These are phyloP conservation scores for Diuraphis noxia DNA, from an alignment of 1,140 invertebrate species.

Conservation along the genomic window DNA sequence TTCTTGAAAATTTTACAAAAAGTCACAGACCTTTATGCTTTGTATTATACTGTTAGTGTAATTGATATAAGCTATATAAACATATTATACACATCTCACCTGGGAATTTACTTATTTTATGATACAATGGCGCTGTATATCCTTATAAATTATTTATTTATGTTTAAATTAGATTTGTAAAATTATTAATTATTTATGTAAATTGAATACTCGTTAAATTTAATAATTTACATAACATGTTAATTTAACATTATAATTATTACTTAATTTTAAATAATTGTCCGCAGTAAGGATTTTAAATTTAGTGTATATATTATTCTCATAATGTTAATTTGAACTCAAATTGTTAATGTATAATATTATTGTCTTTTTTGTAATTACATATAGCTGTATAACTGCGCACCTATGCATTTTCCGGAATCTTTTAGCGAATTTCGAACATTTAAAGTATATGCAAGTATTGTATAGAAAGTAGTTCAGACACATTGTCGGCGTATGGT, in stretches of 20 bases:
- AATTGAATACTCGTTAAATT: background rate
- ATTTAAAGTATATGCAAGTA: background rate
- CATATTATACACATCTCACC: background rate
- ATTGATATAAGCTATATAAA: background rate
- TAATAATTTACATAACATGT: background rate
- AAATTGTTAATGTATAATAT: background rate
- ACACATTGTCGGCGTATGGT: background rate
- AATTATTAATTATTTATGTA: background rate
- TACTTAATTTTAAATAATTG: background rate
- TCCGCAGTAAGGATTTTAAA: background rate
- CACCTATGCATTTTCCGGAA: background rate
- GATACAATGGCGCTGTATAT: background rate
- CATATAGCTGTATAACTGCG: background rate
- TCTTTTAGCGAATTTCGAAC: background rate
- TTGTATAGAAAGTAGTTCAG: background rate
- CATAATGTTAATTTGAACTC: background rate
- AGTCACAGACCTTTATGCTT: too few relatives aligned
- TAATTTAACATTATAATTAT: background rate
- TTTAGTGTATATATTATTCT: background rate
- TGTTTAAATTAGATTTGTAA: background rate
- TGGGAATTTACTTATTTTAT: background rate
- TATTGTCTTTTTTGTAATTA: background rate
- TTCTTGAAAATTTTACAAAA: background rate
- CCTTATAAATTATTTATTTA: conserved; percentile 12
- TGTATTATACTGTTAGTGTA: background rate